Base-by-base conservation (phyloP, 30 jellyfish, hydroid and myxozoan species). In the Hydractinia echinata region DNA sequence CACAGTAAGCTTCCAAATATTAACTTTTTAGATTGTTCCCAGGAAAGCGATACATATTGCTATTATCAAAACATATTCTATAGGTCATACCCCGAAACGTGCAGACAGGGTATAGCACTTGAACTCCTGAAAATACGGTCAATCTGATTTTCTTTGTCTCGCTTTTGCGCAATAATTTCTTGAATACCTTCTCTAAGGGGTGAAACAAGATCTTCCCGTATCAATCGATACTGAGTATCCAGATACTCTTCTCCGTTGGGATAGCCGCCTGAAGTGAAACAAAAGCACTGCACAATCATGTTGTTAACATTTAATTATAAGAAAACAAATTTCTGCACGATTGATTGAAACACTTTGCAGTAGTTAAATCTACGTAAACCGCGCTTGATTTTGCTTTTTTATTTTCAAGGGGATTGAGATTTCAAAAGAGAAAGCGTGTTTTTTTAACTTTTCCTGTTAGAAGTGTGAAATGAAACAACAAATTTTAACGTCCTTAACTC, bases 1-100 rank as follows among this genome's bases (percentile, higher is more conserved):
- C 92, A 87, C 55, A 87, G 84, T 61, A 87, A 85, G 5, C 86
- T 30, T 21, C 96, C 96, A 58, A 73, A 87, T 21, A 87, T 87
- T 79, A 87, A 51, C 11, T 82, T 82, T 55, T 79, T 56, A 13
- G 96, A 74, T 54, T 87, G 92, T 67, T 76, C 83, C 96, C 96
- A 87, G 30, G 10, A 51, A 82, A 67, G 67, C 53, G 68, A 6
- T 44, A 51, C 60, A 81, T 52, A 5, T 62, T 53, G 4, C 56
- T 48, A 5, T 61, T 79, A 55, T 81, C 88, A 64, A 87, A 87
- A 20, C 60, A 18, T 44, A 87, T 61, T 21, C 52, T 82, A 67
- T 73, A 76, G 14, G 88, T 71, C 21, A 82, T 62, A n/a, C 96
- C 92, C 5, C 82, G 71, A 4, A 5, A 39, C 18, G 92, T 64